Evolutionary conservation across 2,113 vertebrate species (phyloP).

Genomic region (Glaucomys volans): DNA sequence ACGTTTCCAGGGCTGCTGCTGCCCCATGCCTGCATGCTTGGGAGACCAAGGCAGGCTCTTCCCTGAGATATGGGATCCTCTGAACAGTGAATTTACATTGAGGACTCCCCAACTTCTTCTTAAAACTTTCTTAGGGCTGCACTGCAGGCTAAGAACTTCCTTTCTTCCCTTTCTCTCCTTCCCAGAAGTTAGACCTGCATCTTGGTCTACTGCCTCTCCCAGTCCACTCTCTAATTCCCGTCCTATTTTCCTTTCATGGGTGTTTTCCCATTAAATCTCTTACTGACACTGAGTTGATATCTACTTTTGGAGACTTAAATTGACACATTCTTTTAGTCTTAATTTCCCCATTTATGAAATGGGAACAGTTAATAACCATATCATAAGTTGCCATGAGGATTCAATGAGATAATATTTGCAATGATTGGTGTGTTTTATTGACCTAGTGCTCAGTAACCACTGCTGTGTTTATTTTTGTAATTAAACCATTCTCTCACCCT

Average conservation of each 20-base stretch:
- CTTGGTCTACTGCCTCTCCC: neutral
- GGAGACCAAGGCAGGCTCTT: neutral
- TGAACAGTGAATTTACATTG: neutral
- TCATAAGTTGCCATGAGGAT: neutral
- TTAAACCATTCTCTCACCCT: too few species aligned
- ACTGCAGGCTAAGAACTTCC: neutral
- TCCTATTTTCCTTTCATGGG: neutral
- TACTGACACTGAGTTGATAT: neutral
- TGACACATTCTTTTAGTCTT: neutral
- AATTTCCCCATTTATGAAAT: neutral
- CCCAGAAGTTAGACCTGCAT: neutral
- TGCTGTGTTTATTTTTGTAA: neutral
- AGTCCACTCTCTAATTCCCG: neutral
- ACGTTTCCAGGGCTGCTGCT: neutral
- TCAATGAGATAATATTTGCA: neutral
- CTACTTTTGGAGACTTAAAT: neutral
- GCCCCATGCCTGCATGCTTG: neutral
- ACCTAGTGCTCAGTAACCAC: neutral
- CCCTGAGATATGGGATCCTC: neutral
- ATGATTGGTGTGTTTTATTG: neutral
- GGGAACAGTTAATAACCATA: neutral
- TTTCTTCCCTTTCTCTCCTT: fast-evolving
- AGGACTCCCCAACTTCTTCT: neutral
- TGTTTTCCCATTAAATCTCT: neutral
- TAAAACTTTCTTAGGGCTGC: neutral